Base-by-base conservation (phyloP, 92 coral and sea anemone genomes). In the Porites lobata region DNA sequence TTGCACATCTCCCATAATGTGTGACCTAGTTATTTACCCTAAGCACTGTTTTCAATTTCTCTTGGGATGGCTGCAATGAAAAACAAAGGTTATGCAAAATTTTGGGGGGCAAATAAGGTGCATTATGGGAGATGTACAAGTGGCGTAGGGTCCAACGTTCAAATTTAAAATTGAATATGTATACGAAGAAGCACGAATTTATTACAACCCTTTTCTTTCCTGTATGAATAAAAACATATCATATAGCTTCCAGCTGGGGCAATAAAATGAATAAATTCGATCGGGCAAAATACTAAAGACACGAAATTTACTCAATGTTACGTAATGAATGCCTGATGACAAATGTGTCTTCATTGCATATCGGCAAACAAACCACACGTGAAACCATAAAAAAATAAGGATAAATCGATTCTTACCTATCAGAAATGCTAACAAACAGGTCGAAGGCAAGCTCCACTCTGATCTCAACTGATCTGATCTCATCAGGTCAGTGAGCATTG, bases 341-440 rank as follows among this genome's bases (percentile, higher is more conserved):
- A 56, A 56, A 56, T 14, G 15, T 14, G 61, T 56, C 61, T 56
- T 56, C 3, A 56, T 10, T 56, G 61, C 15, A 9, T 9, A 6
- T 10, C 15, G 15, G 61, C 15, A 56, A 56, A 56, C 15, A 10
- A 9, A 56, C 8, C 61, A 56, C 15, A 14, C 14, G 61, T 56
- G 8, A 56, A 56, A 2, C 61, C 61, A 9, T 56, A 54, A 56
- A 56, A 56, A 56, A 56, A 56, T 8, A 4, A 17, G 18, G 10
- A 72, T 22, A 7, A 43, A 50, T 9, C 7, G 0, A 11, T 20
- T 19, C 78, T 75, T 51, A 75, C 78, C 78, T 52, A 53, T 26
- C 54, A 75, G 54, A 53, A 75, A 75, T 6, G 78, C 59, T 18
- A 75, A 52, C 22, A 75, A 75, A 43, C 20, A 75, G 19, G 47